These are phyloP conservation scores for Fringilla coelebs DNA, from an alignment of 2,797 vertebrate species.

Conservation along the genomic window DNA sequence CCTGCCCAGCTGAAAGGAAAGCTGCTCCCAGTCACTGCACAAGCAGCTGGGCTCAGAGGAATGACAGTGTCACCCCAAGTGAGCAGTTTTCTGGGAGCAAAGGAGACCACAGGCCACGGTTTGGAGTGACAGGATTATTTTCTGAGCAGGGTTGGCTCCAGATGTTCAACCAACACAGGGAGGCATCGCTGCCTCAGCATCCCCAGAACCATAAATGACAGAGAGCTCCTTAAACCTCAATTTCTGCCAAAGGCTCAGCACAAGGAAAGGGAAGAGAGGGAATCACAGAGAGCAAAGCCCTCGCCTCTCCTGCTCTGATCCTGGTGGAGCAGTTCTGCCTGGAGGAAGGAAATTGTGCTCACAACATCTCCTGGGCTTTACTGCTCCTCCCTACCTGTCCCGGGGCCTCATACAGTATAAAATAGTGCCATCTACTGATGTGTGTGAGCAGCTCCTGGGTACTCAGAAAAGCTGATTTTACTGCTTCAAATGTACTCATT, in stretches of 20 bases:
- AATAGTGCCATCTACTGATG: slow-evolving; percentile 71
- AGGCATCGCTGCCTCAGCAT: neutral
- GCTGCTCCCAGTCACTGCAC: neutral
- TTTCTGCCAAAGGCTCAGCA: neutral
- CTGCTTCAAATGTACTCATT: neutral
- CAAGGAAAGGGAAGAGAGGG: neutral
- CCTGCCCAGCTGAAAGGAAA: neutral
- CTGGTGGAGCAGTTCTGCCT: neutral
- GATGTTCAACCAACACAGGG: neutral
- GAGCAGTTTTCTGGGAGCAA: neutral
- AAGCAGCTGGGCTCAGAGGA: neutral
- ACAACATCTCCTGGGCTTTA: neutral
- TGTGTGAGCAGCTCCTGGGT: neutral
- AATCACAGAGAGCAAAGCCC: neutral
- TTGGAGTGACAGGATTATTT: neutral
- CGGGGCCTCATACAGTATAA: neutral
- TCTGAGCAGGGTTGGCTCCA: neutral
- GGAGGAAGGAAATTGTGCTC: neutral
- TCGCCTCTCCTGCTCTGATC: neutral
- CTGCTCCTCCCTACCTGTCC: neutral
- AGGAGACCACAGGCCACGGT: rapidly evolving
- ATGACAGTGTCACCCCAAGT: neutral
- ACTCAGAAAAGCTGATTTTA: neutral
- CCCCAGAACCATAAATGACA: neutral
- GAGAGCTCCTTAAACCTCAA: neutral